Evolutionary conservation across 2,113 vertebrate genomes (phyloP).

Genomic region (Orthonyx spaldingii): DNA sequence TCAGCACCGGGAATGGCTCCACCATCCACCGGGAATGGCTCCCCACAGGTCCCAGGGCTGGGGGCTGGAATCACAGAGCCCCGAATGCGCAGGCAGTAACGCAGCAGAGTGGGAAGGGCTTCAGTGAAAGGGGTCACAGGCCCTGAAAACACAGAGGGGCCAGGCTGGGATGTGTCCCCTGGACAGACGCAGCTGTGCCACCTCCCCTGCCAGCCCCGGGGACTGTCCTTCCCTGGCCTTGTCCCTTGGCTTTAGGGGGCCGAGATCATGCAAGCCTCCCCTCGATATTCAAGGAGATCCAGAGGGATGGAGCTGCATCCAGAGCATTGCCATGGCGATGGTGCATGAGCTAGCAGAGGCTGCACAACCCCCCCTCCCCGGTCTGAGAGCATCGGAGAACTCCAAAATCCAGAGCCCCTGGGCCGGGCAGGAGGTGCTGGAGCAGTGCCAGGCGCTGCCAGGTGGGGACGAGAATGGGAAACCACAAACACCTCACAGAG

Average conservation of each 20-base stretch:
- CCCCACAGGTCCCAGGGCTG: not conserved
- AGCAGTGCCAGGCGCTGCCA: not conserved
- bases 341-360: not conserved
- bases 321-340: not conserved
- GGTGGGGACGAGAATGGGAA: not conserved
- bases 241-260: not conserved
- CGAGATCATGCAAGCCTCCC: not conserved
- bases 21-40: accelerated
- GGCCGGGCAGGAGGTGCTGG: not conserved
- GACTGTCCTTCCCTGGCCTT: not conserved
- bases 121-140: not conserved
- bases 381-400: not conserved
- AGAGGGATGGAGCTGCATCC: not conserved
- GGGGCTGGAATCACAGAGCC: not conserved
- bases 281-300: not conserved
- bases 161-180: not conserved
- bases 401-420: not conserved
- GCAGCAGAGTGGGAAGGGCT: not conserved
- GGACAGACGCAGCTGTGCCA: not conserved
- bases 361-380: not conserved
- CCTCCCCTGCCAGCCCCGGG: not conserved
- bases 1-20: accelerated
- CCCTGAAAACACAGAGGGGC: not conserved
- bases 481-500: not conserved
- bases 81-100: accelerated